phyloP scores from a whole-genome alignment of 1,140 invertebrate genomes.

The Cyphomyrmex costatus region DNA sequence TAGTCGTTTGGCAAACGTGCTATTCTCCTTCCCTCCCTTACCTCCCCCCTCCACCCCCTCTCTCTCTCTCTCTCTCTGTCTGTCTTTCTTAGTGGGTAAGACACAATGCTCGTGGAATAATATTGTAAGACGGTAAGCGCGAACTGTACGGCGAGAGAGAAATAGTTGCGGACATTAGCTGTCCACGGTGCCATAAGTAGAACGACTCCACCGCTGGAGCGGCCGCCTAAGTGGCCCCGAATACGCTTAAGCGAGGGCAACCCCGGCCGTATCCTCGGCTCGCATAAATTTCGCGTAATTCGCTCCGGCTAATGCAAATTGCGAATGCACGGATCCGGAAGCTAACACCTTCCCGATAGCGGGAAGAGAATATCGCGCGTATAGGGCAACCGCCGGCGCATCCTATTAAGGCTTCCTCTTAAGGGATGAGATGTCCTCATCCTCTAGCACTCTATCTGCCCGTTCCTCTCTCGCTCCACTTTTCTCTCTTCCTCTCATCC shows the following conservation, averaged over 20 bases:
- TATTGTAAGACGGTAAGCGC: conserved; percentile 72
- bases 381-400: conserved; percentile 70
- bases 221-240: conserved; percentile 76
- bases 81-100: conserved; percentile 5
- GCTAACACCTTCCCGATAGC: conserved; percentile 73
- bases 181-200: conserved; percentile 80
- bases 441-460: conserved; percentile 24
- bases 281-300: conserved; percentile 84
- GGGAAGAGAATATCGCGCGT: conserved; percentile 68
- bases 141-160: conserved; percentile 67
- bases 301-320: conserved; percentile 83
- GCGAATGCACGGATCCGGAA: conserved; percentile 66
- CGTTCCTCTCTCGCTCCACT: background rate
- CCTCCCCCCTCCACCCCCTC: too few species aligned
- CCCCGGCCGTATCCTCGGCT: conserved; percentile 73
- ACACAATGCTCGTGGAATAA: conserved; percentile 74
- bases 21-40: background rate
- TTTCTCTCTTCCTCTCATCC: background rate
- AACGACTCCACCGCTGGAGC: conserved; percentile 62
- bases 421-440: conserved; percentile 61
- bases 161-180: conserved; percentile 83
- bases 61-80: conserved; percentile 27
- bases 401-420: conserved; percentile 71
- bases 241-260: conserved; percentile 75
- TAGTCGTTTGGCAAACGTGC: conserved; percentile 67